phyloP scores from a whole-genome alignment of 1,140 invertebrate genomes.

The Euglossa dilemma region DNA sequence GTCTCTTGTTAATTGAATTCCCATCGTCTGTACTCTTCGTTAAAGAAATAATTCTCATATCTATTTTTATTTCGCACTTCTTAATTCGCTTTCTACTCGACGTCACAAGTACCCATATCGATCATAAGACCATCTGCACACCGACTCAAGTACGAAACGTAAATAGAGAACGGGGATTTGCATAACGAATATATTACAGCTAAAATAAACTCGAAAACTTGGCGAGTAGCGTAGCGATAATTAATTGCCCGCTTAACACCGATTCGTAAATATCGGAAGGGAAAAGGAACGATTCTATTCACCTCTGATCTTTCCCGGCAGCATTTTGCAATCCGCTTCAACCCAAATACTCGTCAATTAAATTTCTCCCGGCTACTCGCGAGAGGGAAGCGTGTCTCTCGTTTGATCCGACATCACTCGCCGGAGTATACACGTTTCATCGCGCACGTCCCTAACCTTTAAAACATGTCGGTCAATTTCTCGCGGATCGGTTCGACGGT shows the following conservation, averaged over 20 bases:
- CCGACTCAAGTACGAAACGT: too few species aligned
- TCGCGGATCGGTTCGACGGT: conserved; percentile 12
- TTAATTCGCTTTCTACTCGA: too few species aligned
- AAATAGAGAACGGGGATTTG: background rate
- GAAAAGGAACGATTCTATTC: background rate
- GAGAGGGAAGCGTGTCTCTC: background rate
- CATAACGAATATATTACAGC: background rate
- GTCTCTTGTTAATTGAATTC: too few species aligned
- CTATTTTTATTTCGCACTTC: background rate
- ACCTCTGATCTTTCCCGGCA: background rate
- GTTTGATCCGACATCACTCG: background rate
- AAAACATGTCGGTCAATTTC: conserved; percentile 40
- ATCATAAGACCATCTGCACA: too few species aligned
- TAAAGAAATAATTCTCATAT: background rate
- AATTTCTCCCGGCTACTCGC: background rate
- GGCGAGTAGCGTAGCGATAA: too few species aligned
- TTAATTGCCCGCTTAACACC: too few species aligned
- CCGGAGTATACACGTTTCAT: background rate
- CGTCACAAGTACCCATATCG: too few species aligned
- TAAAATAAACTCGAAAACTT: background rate
- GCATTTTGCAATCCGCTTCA: too few species aligned
- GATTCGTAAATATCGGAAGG: background rate
- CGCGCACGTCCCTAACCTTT: conserved; percentile 16
- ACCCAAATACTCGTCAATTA: background rate
- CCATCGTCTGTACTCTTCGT: too few species aligned